Conservation (phyloP, 2,797 vertebrate genomes). For the Hydrophis major region DNA sequence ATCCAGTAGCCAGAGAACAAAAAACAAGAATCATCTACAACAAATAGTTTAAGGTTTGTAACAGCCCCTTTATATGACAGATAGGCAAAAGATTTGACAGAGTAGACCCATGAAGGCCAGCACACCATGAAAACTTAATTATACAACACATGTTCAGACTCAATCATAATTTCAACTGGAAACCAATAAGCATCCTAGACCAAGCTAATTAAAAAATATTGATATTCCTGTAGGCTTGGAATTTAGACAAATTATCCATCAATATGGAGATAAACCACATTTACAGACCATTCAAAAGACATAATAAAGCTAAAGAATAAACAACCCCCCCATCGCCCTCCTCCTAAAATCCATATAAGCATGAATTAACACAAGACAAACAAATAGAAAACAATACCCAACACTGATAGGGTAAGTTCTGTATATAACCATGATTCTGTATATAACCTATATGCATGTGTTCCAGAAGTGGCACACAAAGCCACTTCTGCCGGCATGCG, state of each 20-base stretch:
- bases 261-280: neutral
- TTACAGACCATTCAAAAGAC: neutral
- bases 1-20: neutral
- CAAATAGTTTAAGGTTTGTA: neutral
- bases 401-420: neutral
- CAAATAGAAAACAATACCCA: neutral
- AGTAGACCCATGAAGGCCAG: neutral
- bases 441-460: no score
- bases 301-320: neutral
- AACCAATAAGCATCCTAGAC: neutral
- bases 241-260: neutral
- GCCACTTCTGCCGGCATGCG: no score
- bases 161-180: neutral
- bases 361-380: neutral
- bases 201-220: neutral
- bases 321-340: neutral
- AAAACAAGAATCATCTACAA: neutral
- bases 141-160: neutral
- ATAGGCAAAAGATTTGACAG: neutral
- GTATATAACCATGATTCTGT: no score
- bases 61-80: neutral
- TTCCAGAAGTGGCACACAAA: no score
- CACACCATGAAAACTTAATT: neutral
- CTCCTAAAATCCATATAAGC: neutral
- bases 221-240: neutral